phyloP scores from a whole-genome alignment of 2,888 invertebrate genomes.

The Branchellion lobata region DNA sequence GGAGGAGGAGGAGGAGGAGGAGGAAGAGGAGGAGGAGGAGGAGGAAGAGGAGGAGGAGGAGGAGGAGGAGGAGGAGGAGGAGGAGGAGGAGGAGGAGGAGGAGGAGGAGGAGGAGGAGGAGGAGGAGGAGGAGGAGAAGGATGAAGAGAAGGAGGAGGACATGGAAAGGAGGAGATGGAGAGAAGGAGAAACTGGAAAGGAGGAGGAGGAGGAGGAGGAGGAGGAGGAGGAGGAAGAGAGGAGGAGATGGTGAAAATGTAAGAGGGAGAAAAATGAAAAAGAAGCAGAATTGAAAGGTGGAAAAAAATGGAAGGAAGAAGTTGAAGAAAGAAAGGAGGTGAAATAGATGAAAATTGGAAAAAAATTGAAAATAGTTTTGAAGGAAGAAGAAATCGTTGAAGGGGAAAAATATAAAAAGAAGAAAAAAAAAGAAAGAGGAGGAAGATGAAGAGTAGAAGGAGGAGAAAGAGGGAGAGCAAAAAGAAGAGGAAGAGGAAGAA shows the following conservation, averaged over 20 bases:
- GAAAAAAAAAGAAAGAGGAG: no score
- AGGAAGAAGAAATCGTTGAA: no score
- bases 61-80: constrained; percentile 4
- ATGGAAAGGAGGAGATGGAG: no score
- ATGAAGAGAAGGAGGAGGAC: no score
- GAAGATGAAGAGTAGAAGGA: no score
- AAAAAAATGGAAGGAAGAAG: no score
- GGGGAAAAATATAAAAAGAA: no score
- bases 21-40: neutral
- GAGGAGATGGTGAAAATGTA: constrained; percentile 34
- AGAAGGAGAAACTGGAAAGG: neutral
- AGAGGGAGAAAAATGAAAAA: no score
- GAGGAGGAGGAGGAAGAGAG: constrained; percentile 27
- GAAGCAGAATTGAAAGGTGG: no score
- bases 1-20: neutral
- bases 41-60: neutral
- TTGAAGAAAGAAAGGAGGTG: constrained; percentile 26
- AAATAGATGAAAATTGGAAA: constrained; percentile 35
- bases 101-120: neutral
- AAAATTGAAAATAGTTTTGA: neutral
- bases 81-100: constrained; percentile 9
- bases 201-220: neutral
- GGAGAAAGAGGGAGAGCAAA: no score
- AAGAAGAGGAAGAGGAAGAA: neutral
- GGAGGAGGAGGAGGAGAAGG: no score